A percentile compares a stretch with the other conserved stretches of the same genome.
Conservation (phyloP, 2,888 invertebrate genomes). For the Aspidiotus rigidus region DNA sequence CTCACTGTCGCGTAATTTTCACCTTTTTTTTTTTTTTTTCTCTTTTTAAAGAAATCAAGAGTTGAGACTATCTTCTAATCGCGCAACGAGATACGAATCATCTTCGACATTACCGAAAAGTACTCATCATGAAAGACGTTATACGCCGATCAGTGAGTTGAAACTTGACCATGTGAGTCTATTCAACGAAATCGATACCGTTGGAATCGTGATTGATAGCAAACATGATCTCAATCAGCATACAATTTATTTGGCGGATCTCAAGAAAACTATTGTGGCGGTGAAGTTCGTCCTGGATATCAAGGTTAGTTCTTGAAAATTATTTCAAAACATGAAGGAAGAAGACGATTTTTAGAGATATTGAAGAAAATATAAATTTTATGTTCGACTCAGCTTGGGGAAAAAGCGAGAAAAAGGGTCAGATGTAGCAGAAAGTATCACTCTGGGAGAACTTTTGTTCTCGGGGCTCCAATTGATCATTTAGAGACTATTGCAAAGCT, state of each 20-base stretch:
- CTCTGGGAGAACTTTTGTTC: no score
- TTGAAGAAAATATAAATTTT: no score
- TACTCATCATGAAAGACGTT: neutral
- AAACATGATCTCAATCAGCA: constrained; percentile 44
- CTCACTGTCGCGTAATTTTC: no score
- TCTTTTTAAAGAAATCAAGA: constrained; percentile 35
- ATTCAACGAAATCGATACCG: constrained; percentile 64
- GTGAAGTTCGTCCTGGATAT: constrained; percentile 51
- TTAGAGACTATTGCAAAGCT: no score
- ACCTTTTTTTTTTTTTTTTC: neutral
- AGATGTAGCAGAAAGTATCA: no score
- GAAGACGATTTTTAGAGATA: no score
- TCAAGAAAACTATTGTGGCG: constrained; percentile 48
- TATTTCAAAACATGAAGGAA: no score
- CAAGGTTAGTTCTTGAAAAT: constrained; percentile 39
- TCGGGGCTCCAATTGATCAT: no score
- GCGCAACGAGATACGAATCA: constrained; percentile 26
- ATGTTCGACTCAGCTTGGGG: no score
- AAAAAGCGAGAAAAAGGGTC: no score
- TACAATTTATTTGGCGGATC: constrained; percentile 53
- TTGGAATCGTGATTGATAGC: constrained; percentile 54
- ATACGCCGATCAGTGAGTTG: neutral
- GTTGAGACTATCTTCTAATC: constrained; percentile 29
- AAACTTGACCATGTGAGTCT: constrained; percentile 31
- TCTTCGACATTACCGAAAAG: neutral